These are phyloP conservation scores for Astur gentilis DNA, from an alignment of 2,113 vertebrate species.

Conservation along the genomic window DNA sequence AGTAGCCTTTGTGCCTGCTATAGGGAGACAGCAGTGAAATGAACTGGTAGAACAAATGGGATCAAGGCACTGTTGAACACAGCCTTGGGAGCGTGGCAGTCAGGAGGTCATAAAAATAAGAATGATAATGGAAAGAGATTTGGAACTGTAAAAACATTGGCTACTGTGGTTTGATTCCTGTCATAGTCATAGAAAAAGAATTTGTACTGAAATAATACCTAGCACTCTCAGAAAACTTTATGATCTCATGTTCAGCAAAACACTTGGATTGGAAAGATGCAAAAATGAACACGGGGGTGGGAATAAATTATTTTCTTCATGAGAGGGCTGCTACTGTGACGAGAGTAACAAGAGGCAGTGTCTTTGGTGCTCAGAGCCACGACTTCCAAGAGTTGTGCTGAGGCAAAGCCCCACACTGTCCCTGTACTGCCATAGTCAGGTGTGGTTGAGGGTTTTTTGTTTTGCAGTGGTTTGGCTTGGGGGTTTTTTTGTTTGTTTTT, in stretches of 20 bases:
- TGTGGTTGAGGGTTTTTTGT: background rate
- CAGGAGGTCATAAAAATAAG: background rate
- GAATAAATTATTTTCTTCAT: background rate
- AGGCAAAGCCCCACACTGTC: background rate
- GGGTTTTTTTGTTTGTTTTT: no score
- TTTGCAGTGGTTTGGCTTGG: background rate
- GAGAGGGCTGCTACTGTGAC: background rate
- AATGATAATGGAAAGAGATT: background rate
- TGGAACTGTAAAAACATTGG: background rate
- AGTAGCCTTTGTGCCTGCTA: background rate
- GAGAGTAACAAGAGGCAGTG: background rate
- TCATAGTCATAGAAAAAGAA: background rate
- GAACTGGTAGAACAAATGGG: background rate
- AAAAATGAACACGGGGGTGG: background rate
- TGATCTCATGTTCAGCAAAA: background rate
- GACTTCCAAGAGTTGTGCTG: background rate
- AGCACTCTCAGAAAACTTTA: background rate
- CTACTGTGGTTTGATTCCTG: background rate
- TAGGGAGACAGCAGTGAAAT: background rate
- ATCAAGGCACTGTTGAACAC: background rate
- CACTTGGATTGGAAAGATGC: background rate
- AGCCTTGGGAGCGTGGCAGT: background rate
- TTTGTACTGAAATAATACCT: background rate
- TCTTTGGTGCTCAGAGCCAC: background rate
- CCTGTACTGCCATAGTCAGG: background rate